Percentiles rank a stretch among this genome's conserved stretches.
Conservation (phyloP, 2,113 vertebrate genomes). For the Ariopsis seemanni region DNA sequence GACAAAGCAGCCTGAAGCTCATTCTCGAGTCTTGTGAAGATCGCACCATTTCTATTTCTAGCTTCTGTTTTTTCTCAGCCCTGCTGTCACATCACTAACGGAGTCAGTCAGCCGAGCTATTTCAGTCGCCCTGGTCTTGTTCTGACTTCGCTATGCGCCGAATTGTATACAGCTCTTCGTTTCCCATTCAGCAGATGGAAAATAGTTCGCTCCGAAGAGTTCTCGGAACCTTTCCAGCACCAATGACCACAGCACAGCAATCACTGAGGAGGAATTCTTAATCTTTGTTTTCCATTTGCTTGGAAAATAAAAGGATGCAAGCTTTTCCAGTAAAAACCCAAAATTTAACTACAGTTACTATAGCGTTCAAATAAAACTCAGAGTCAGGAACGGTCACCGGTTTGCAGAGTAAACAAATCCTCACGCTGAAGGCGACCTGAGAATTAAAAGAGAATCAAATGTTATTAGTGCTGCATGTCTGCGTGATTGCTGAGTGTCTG, state of each 20-base stretch:
- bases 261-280: not conserved
- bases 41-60: constrained; percentile 33
- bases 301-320: not conserved
- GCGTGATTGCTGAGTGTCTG: not conserved
- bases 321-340: not conserved
- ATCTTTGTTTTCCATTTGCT: not conserved
- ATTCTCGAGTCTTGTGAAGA: constrained; percentile 20
- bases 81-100: constrained; percentile 32
- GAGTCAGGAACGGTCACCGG: not conserved
- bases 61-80: constrained; percentile 20
- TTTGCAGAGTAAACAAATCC: not conserved
- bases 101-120: constrained; percentile 38
- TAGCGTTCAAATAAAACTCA: not conserved
- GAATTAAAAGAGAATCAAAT: not conserved
- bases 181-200: constrained; percentile 36
- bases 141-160: not conserved
- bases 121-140: constrained; percentile 9
- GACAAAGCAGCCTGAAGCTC: not conserved
- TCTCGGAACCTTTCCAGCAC: not conserved
- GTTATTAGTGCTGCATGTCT: not conserved
- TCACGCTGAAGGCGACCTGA: not conserved
- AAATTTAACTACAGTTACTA: not conserved
- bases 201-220: constrained; percentile 10
- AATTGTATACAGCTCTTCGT: not conserved
- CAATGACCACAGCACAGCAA: not conserved